Evolutionary conservation across 2,888 invertebrate species (phyloP), one percentile per base, ranked within the genome.

Genomic region (Zaprionus obscuricornis): DNA sequence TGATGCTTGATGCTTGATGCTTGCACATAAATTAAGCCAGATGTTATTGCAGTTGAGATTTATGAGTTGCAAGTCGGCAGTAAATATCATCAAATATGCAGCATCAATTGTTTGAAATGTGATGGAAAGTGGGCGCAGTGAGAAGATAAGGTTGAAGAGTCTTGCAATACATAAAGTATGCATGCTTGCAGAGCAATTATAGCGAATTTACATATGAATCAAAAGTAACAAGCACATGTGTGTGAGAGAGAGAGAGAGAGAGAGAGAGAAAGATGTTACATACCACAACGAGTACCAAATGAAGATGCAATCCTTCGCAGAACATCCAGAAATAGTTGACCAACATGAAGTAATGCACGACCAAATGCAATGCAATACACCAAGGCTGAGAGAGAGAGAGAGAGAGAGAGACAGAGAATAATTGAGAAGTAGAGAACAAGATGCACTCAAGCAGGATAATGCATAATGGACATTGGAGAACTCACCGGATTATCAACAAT

Each of bases 321-420:
- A 96, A 95, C 95, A 96, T 96, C 96, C 96, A 96, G 87, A 95
- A 92, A 89, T 96, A 96, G 88, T 94, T 95, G 36, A 94, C 93
- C 37, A 95, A 90, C 92, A 95, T 94, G 73, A 94, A 93, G 87
- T 95, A 96, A 84, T 94, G 93, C 0, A 93, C 92, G 1, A 93
- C 57, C 18, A 95, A 87, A 87, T 95, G 95, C 1, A 95, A 90
- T 0, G 91, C 83, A 87, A 94, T 94, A 87, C 96, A 96, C 93
- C 94, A 94, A 13, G 90, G 81, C 95, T 95, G 88, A 6, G 87
- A 88, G 6, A 27, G 27, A 67, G 37, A 37, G 8, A 18, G 2
- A 7, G 11, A n/a, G 5, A 20, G 6, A 20, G 10, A 37, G n/a
- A 17, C 7, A 16, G 10, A 27, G 10, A 14, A 8, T 8, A 37